phyloP scores from a whole-genome alignment of 2,888 invertebrate species.

The Chirona hameri region DNA sequence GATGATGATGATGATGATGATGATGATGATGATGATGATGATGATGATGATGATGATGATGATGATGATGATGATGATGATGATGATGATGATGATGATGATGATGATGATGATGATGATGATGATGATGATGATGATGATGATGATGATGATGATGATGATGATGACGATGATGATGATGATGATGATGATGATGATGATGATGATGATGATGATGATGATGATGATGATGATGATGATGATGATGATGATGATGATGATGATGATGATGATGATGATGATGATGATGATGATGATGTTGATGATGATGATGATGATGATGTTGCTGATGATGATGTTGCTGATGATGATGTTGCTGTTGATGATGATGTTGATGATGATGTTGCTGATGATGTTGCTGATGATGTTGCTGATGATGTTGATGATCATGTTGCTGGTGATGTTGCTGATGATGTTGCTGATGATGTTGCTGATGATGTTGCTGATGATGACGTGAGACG shows the following conservation, averaged over 20 bases:
- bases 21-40: constrained; percentile 22
- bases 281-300: constrained; percentile 23
- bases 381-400: no score
- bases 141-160: constrained; percentile 22
- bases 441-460: no score
- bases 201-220: constrained; percentile 27
- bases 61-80: constrained; percentile 22
- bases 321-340: no score
- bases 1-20: constrained; percentile 22
- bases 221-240: constrained; percentile 22
- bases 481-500: no score
- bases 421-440: no score
- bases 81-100: constrained; percentile 22
- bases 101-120: constrained; percentile 22
- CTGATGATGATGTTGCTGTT: no score
- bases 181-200: constrained; percentile 29
- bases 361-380: no score
- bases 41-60: constrained; percentile 22
- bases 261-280: constrained; percentile 22
- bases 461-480: no score
- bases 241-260: constrained; percentile 22
- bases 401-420: no score
- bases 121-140: constrained; percentile 22
- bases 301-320: constrained; percentile 29
- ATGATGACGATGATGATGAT: constrained; percentile 23